Conservation (phyloP, 2,797 vertebrate species). For the Graptemys geographica region DNA sequence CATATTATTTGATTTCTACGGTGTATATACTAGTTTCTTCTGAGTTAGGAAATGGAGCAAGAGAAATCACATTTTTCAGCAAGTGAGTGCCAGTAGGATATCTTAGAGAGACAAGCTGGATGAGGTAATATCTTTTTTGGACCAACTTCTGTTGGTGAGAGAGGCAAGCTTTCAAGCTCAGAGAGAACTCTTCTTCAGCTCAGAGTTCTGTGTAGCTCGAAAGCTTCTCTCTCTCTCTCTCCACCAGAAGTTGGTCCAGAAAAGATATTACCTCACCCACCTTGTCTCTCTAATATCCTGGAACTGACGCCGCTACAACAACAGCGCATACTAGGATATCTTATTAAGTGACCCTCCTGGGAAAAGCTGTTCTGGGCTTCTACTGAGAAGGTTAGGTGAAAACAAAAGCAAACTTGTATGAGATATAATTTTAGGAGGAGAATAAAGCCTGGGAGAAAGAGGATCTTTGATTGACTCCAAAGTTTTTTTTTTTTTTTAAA, state of each 20-base stretch:
- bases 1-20: background rate
- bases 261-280: background rate
- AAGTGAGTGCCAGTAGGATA: background rate
- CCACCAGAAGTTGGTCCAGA: background rate
- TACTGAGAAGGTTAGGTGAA: background rate
- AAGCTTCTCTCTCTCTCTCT: background rate
- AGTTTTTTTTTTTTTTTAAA: background rate
- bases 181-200: background rate
- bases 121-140: background rate
- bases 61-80: background rate
- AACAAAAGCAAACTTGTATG: background rate
- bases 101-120: rapidly evolving
- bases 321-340: background rate
- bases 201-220: background rate
- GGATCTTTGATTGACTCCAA: background rate
- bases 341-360: background rate
- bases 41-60: background rate
- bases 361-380: background rate
- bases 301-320: background rate
- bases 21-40: background rate
- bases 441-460: background rate
- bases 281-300: background rate
- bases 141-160: background rate
- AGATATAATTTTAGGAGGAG: background rate
- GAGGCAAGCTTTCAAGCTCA: background rate